Conservation (phyloP, 2,113 vertebrate species). For the Caretta caretta region DNA sequence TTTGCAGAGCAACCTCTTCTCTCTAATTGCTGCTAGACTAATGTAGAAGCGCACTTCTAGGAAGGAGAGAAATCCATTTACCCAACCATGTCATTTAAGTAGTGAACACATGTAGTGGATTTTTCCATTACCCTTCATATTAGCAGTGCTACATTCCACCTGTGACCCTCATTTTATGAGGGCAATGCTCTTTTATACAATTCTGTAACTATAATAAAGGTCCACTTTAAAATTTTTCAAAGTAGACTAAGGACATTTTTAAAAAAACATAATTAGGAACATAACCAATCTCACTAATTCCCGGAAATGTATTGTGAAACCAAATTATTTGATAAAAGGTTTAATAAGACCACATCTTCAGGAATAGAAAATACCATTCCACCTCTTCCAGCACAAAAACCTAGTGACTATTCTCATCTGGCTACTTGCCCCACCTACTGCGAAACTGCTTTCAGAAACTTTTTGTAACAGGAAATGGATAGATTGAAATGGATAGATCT, state of each 20-base stretch:
- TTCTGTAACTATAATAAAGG: constrained; percentile 79
- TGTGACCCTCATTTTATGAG: constrained; percentile 82
- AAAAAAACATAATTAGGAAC: constrained; percentile 74
- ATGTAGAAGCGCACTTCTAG: constrained; percentile 79
- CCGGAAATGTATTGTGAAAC: constrained; percentile 77
- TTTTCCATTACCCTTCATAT: constrained; percentile 94
- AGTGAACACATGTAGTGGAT: constrained; percentile 85
- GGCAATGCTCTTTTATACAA: constrained; percentile 77
- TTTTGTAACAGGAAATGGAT: background rate
- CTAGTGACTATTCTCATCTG: constrained; percentile 17
- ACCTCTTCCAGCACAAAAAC: constrained; percentile 62
- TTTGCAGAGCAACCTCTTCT: constrained; percentile 86
- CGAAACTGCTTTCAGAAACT: constrained; percentile 11
- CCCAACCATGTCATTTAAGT: constrained; percentile 88
- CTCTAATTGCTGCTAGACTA: constrained; percentile 89
- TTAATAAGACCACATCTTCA: constrained; percentile 70
- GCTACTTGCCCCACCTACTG: background rate
- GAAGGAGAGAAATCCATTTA: constrained; percentile 89
- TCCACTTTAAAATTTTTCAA: constrained; percentile 79
- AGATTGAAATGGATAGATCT: background rate
- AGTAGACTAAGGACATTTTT: constrained; percentile 75
- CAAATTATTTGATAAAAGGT: constrained; percentile 76
- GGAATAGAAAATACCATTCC: constrained; percentile 47
- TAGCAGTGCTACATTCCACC: constrained; percentile 86
- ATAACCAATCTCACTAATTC: constrained; percentile 82